Base-by-base conservation (phyloP, 2,113 vertebrate genomes). In the Ctenodactylus gundi region DNA sequence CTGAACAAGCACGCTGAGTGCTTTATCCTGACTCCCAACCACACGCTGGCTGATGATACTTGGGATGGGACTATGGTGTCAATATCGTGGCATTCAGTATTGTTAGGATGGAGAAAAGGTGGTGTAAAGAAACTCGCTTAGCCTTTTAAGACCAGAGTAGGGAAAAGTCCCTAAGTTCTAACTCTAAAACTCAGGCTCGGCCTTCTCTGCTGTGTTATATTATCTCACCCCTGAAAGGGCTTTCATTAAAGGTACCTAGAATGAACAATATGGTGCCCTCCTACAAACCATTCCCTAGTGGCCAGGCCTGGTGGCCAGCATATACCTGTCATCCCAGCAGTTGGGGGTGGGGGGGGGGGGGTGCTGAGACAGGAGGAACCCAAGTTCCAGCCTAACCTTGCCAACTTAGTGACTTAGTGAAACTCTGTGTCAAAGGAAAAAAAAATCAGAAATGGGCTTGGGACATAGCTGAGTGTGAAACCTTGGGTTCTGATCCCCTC, bases 41-140 rank as follows among this genome's bases (percentile, higher is more conserved):
- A 5, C 9, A 13, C n/a, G 27, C 31, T 11, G 20, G 20, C 27
- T 29, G 29, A 31, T 9, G 27, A 15, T 27, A 1, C 8, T 7
- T 2, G 39, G 12, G 2, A 49, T 1, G 8, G 6, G 4, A 8
- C 67, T n/a, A 2, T 25, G 53, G 6, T 1, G 3, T 3, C 6
- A 70, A 3, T 0, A 34, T 34, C 72, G 2, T 25, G 17, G 1
- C 2, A n/a, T 34, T 57, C 9, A 1, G 1, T 7, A 3, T 11
- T 23, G 21, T 73, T 39, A 14, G 6, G 3, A 6, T 14, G 53
- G 49, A 36, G 18, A 29, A 34, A 41, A 1, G 11, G 55, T 18
- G 31, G 8, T 20, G 3, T 3, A 27, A 44, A 55, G 58, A 62
- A 58, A 55, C 27, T 3, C 9, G 3, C 27, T 76, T 9, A 3